A percentile compares a stretch with the other conserved stretches of the same genome.
Conservation (phyloP, 2,888 invertebrate genomes). For the Platycheirus rosarum region DNA sequence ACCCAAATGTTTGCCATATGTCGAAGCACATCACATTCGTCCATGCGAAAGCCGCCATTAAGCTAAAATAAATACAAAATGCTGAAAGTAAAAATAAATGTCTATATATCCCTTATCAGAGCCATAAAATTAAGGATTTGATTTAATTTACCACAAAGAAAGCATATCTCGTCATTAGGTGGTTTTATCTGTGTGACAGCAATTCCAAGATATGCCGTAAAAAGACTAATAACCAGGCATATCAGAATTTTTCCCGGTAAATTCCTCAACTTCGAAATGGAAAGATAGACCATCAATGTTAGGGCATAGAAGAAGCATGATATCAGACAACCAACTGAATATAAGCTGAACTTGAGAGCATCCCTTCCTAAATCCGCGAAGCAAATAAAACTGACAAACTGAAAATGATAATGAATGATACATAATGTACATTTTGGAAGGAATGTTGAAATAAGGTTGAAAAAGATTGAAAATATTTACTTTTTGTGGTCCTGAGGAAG, state of each 20-base stretch:
- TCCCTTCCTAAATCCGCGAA: slow-evolving; percentile 80
- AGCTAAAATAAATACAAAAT: slow-evolving; percentile 87
- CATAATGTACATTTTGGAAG: not conserved
- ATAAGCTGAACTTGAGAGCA: slow-evolving; percentile 79
- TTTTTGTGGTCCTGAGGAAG: slow-evolving; percentile 76
- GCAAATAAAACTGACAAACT: slow-evolving; percentile 81
- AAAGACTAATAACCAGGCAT: slow-evolving; percentile 87
- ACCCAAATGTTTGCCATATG: slow-evolving; percentile 93
- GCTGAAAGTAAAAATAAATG: slow-evolving; percentile 83
- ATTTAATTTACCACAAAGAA: slow-evolving; percentile 83
- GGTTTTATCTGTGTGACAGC: slow-evolving; percentile 84
- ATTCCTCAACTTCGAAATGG: slow-evolving; percentile 87
- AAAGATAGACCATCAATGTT: slow-evolving; percentile 87
- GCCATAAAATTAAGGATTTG: not conserved
- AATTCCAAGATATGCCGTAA: slow-evolving; percentile 86
- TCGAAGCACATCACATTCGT: slow-evolving; percentile 91
- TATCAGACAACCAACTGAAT: slow-evolving; percentile 83
- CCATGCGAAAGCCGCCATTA: slow-evolving; percentile 89
- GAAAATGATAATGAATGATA: slow-evolving; percentile 65
- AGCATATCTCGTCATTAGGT: slow-evolving; percentile 82
- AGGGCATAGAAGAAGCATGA: slow-evolving; percentile 87
- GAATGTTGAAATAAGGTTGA: too few relatives aligned
- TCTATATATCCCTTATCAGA: not conserved
- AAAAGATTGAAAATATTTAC: slow-evolving; percentile 74
- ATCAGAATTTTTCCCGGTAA: slow-evolving; percentile 89